These are phyloP conservation scores for Geopemphigus sp. DNA, from an alignment of 1,140 invertebrate genomes.

Conservation along the genomic window DNA sequence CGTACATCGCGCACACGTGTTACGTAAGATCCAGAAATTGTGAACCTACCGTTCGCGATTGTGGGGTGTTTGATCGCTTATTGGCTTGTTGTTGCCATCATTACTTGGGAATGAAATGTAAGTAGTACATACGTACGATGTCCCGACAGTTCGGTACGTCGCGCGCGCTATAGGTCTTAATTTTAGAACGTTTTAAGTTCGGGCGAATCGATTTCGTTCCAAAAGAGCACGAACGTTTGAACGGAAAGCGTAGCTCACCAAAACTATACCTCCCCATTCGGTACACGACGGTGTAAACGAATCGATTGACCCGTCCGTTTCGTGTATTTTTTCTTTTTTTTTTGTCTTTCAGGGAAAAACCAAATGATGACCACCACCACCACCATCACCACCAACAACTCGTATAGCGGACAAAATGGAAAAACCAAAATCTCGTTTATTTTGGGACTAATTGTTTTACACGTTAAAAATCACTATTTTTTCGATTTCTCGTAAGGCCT, in stretches of 20 bases:
- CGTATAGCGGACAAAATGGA: constrained; percentile 13
- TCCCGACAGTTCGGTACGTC: no score
- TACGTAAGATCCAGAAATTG: constrained; percentile 63
- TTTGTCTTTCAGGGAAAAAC: constrained; percentile 12
- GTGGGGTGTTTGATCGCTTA: constrained; percentile 64
- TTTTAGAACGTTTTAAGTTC: no score
- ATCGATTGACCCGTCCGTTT: no score
- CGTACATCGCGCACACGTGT: constrained; percentile 68
- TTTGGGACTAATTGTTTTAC: background rate
- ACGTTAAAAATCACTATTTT: background rate
- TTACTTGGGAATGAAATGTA: constrained; percentile 62
- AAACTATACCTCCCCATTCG: no score
- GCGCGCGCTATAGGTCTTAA: no score
- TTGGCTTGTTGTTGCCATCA: constrained; percentile 68
- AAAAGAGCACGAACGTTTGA: no score
- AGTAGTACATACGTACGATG: no score
- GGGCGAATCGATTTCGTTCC: no score
- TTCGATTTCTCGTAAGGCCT: background rate
- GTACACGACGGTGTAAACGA: no score
- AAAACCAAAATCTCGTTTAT: background rate
- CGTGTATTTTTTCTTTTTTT: background rate
- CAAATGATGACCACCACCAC: background rate
- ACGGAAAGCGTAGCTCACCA: no score
- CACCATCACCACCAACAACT: background rate
- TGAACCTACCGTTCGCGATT: constrained; percentile 62